These are phyloP conservation scores for Symphodus melops DNA, from an alignment of 2,113 vertebrate species.

Conservation along the genomic window DNA sequence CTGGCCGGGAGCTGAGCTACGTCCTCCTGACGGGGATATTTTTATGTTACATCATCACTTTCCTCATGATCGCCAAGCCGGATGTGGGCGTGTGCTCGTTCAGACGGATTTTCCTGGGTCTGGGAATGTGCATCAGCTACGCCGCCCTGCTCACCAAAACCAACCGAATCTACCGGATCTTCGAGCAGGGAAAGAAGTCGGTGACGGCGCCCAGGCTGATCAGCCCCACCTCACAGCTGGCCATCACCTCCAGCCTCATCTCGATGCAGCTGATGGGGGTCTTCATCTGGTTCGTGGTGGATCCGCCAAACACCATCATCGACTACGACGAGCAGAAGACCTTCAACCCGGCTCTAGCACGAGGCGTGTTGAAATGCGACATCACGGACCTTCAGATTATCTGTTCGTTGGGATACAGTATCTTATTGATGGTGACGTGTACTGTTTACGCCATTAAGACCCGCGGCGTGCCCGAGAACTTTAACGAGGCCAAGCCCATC, in stretches of 20 bases:
- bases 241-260: constrained; percentile 94
- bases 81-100: constrained; percentile 93
- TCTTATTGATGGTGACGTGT: constrained; percentile 97
- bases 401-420: constrained; percentile 96
- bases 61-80: constrained; percentile 96
- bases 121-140: constrained; percentile 98
- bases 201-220: constrained; percentile 94
- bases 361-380: constrained; percentile 96
- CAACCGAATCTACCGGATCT: constrained; percentile 97
- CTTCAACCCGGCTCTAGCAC: constrained; percentile 89
- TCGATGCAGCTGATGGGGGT: constrained; percentile 94
- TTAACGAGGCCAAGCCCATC: constrained; percentile 98
- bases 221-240: constrained; percentile 95
- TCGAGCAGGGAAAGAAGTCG: constrained; percentile 95
- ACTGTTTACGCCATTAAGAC: constrained; percentile 99
- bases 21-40: constrained; percentile 95
- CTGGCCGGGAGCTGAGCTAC: constrained; percentile 94
- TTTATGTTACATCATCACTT: constrained; percentile 96
- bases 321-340: constrained; percentile 96
- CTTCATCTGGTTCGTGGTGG: constrained; percentile 94
- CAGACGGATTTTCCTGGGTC: constrained; percentile 91
- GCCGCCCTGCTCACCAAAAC: constrained; percentile 96
- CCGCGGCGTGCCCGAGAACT: constrained; percentile 96
- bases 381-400: constrained; percentile 98
- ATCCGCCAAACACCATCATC: constrained; percentile 93